These are phyloP conservation scores for Anomalospiza imberbis DNA, from an alignment of 2,797 vertebrate genomes.

Conservation along the genomic window DNA sequence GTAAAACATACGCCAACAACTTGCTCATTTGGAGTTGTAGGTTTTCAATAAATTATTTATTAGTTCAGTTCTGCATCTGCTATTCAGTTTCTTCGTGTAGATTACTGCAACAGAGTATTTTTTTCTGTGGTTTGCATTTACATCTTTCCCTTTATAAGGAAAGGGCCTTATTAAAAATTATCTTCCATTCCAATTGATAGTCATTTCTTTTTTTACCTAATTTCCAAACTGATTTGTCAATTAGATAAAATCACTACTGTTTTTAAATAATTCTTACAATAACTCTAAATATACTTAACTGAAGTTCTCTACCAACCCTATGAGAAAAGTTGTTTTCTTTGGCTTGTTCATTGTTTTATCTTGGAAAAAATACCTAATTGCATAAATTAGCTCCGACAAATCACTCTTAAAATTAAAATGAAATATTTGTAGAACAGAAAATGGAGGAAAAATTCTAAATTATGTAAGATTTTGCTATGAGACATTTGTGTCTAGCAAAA, in stretches of 20 bases:
- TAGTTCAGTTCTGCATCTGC: background rate
- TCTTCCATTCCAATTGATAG: background rate
- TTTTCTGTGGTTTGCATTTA: background rate
- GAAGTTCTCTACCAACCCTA: background rate
- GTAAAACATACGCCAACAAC: rapidly evolving
- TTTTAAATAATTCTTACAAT: background rate
- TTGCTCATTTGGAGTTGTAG: background rate
- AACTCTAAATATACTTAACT: background rate
- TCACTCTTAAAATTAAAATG: background rate
- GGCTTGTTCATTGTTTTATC: background rate
- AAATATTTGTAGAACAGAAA: background rate
- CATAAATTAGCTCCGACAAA: background rate
- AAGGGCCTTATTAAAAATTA: background rate
- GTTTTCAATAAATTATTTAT: background rate
- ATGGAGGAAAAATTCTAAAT: background rate
- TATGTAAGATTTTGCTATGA: background rate
- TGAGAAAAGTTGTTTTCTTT: background rate
- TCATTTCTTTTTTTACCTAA: background rate
- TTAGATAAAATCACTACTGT: background rate
- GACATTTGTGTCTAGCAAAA: background rate
- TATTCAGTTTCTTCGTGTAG: background rate
- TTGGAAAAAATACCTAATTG: background rate
- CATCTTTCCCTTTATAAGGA: background rate
- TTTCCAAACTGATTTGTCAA: background rate
- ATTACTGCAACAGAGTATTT: background rate